Percentiles rank a stretch among this genome's conserved stretches.
Conservation (phyloP, 1,140 invertebrate genomes). For the Calliphora vicina region DNA sequence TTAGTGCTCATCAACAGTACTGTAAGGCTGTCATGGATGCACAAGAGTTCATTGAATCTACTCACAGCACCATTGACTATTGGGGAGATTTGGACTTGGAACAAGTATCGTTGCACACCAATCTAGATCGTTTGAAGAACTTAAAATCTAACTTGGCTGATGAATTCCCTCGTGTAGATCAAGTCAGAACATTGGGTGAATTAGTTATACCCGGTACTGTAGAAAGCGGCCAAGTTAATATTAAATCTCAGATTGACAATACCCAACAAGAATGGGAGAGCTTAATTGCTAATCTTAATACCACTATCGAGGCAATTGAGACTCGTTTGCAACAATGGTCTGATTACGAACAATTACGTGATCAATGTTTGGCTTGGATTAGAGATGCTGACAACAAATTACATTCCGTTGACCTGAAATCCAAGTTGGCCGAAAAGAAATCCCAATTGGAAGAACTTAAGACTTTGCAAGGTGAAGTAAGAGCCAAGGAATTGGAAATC, state of each 20-base stretch:
- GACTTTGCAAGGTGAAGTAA: conserved; percentile 84
- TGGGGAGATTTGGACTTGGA: conserved; percentile 90
- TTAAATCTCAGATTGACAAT: conserved; percentile 84
- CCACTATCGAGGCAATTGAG: conserved; percentile 80
- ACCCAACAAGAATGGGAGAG: conserved; percentile 91
- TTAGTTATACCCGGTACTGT: conserved; percentile 91
- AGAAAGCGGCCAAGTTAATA: conserved; percentile 84
- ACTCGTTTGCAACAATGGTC: conserved; percentile 88
- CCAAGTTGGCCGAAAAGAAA: conserved; percentile 83
- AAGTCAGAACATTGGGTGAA: conserved; percentile 82
- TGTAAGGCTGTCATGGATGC: conserved; percentile 87
- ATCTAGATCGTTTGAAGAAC: conserved; percentile 90
- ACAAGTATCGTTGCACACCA: conserved; percentile 86
- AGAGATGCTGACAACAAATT: conserved; percentile 87
- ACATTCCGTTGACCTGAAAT: conserved; percentile 88
- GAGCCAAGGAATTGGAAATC: conserved; percentile 91
- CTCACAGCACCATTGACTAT: conserved; percentile 82
- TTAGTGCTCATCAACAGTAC: conserved; percentile 91
- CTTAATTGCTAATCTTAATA: conserved; percentile 77
- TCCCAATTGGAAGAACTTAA: conserved; percentile 82
- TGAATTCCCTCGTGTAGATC: conserved; percentile 83
- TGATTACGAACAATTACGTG: conserved; percentile 88
- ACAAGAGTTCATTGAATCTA: conserved; percentile 90
- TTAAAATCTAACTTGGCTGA: conserved; percentile 81
- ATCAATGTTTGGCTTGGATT: conserved; percentile 87